Evolutionary conservation across 2,888 invertebrate species (phyloP), one percentile per base, ranked within the genome.

Genomic region (Atrina japonica): DNA sequence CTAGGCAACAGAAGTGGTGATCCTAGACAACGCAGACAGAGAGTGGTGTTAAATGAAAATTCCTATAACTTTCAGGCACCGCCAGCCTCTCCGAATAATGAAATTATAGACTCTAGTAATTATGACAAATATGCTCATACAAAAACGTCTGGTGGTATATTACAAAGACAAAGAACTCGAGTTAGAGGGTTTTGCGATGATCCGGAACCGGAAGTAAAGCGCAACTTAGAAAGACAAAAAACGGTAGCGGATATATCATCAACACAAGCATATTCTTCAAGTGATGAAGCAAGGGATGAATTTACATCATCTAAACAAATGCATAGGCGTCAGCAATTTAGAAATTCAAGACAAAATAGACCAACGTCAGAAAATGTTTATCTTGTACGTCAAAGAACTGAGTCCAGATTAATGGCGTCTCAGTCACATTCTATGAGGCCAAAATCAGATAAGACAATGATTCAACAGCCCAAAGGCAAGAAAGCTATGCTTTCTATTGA

Each of bases 31-130:
- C 35, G 35, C 11, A 35, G 35, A 35, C 35, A 35, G 11, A 80
- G 71, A 71, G 77, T 76, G 49, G 76, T 70, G 9, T 63, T 81
- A 59, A 67, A 70, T 30, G 80, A 82, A 63, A 70, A 75, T 9
- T 23, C 60, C 5, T 64, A 53, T n/a, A 69, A 71, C 40, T 27
- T 47, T 11, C 56, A 66, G 23, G 75, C 69, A 21, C 70, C 71
- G 30, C 63, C 56, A 3, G 47, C 69, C 6, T 52, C 69, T 18
- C 64, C 64, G 27, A 50, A 16, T n/a, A 49, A 58, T 43, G 69
- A 64, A n/a, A 35, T 58, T n/a, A 30, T 61, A n/a, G 68, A 68
- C 52, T 16, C 58, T 52, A 67, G 55, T 52, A 43, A 47, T 3
- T 75, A 76, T 64, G 75, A 78, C 25, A 64, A 73, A 63, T 81